These are phyloP conservation scores for Miniopterus natalensis DNA, from an alignment of 2,113 vertebrate genomes.

Conservation along the genomic window DNA sequence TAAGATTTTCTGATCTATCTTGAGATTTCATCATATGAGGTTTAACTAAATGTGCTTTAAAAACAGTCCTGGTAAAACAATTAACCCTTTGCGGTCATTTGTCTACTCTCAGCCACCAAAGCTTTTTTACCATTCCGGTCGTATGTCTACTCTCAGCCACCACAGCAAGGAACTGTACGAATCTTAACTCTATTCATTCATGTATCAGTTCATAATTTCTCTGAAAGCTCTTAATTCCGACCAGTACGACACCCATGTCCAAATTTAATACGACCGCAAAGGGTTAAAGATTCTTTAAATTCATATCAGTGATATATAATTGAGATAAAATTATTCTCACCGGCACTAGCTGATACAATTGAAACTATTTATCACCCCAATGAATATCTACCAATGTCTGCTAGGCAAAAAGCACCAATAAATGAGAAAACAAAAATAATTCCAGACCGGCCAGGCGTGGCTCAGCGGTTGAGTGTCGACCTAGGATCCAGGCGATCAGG, in stretches of 20 bases:
- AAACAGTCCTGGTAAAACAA: slow-evolving; percentile 43
- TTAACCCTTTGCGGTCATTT: background rate
- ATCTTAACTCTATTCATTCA: too few species aligned
- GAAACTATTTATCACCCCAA: slow-evolving; percentile 8
- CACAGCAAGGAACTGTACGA: too few species aligned
- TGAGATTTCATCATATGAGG: slow-evolving; percentile 14
- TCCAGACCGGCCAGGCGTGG: too few species aligned
- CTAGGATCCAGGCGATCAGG: too few species aligned
- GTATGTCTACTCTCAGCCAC: too few species aligned
- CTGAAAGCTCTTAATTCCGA: too few species aligned
- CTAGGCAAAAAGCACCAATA: background rate
- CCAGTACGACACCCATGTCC: too few species aligned
- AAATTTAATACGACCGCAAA: too few species aligned
- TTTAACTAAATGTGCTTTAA: slow-evolving; percentile 37
- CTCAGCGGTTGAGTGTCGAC: too few species aligned
- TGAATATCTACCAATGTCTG: slow-evolving; percentile 33
- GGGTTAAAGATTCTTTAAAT: background rate
- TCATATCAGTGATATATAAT: background rate
- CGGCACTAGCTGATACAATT: background rate
- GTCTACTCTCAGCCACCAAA: too few species aligned
- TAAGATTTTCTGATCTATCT: slow-evolving; percentile 12
- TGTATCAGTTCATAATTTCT: too few species aligned
- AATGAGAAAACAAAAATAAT: background rate
- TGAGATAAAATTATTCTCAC: slow-evolving; percentile 44
- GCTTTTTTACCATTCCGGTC: too few species aligned